These are phyloP conservation scores for Chelonus insularis DNA, from an alignment of 1,140 invertebrate genomes.

Conservation along the genomic window DNA sequence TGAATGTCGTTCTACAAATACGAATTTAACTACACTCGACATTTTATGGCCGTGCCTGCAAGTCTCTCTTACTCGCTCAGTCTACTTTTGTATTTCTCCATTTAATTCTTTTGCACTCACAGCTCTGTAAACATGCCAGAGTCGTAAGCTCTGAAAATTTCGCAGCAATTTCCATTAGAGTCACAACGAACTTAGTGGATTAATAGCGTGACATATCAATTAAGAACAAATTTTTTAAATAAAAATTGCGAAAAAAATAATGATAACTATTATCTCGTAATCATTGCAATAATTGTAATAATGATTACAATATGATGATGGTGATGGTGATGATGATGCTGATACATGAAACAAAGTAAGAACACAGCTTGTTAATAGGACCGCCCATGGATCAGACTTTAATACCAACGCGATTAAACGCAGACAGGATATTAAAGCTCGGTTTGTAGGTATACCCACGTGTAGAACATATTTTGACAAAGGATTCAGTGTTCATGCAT, in stretches of 20 bases:
- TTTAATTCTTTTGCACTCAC: neutral
- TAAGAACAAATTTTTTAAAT: too few species aligned
- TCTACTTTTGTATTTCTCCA: neutral
- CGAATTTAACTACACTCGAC: conserved; percentile 43
- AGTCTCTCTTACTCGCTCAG: conserved; percentile 12
- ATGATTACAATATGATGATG: neutral
- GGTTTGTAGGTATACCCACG: conserved; percentile 20
- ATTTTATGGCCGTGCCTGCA: conserved; percentile 38
- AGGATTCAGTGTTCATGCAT: conserved; percentile 38
- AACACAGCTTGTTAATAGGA: conserved; percentile 44
- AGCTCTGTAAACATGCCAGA: neutral
- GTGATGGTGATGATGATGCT: neutral
- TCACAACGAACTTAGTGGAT: neutral
- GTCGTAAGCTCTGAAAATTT: neutral
- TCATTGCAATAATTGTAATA: too few species aligned
- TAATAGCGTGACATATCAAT: too few species aligned
- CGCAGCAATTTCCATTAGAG: neutral
- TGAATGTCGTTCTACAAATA: conserved; percentile 39
- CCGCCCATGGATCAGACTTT: conserved; percentile 45
- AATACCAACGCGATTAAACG: conserved; percentile 54
- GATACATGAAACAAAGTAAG: too few species aligned
- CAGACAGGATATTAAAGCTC: conserved; percentile 57
- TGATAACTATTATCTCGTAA: too few species aligned
- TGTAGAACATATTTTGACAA: conserved; percentile 51
- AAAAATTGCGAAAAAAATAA: too few species aligned